These are phyloP conservation scores for Malurus elegans DNA, from an alignment of 2,113 vertebrate species.

Conservation along the genomic window DNA sequence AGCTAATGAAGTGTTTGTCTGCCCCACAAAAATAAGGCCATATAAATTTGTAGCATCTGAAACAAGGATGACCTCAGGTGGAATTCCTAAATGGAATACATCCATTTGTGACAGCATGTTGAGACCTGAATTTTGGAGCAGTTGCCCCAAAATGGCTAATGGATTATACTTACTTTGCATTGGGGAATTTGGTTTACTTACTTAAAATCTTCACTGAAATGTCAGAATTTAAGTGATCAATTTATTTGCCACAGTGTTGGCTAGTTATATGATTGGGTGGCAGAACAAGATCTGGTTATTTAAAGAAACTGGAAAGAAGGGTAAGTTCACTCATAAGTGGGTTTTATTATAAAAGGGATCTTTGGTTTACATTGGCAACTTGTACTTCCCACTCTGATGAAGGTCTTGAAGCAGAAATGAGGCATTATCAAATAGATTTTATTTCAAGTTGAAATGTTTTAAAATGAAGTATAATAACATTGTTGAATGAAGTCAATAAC, in stretches of 20 bases:
- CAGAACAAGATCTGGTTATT: neutral
- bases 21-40: neutral
- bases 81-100: neutral
- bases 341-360: neutral
- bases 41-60: neutral
- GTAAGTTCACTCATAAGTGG: neutral
- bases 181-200: neutral
- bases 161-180: neutral
- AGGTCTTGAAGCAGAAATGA: neutral
- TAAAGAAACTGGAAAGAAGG: neutral
- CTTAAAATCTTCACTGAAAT: neutral
- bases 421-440: neutral
- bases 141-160: neutral
- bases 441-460: neutral
- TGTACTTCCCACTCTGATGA: neutral
- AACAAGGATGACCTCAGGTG: neutral
- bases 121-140: neutral
- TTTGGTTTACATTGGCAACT: neutral
- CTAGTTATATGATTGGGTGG: neutral
- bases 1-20: neutral
- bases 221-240: neutral
- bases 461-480: neutral
- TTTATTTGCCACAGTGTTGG: neutral
- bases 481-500: neutral
- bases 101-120: neutral